Evolutionary conservation across 1,140 invertebrate species (phyloP).

Genomic region (Solen grandis): DNA sequence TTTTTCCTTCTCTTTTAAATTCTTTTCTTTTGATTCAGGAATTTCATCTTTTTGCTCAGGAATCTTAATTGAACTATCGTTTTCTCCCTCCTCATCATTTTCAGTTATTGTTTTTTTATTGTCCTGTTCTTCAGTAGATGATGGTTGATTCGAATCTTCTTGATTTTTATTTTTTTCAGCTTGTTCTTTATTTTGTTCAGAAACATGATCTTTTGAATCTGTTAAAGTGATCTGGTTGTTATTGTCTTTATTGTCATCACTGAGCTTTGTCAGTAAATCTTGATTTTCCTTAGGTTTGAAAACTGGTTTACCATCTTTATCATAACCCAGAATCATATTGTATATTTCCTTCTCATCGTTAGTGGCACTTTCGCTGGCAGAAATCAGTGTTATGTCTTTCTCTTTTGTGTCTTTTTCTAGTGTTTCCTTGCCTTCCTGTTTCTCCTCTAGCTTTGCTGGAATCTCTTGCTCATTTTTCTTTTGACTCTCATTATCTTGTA

Average conservation of each 20-base stretch:
- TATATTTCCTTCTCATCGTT: background rate
- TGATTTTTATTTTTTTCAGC: background rate
- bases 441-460: too few species aligned
- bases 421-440: constrained; percentile 1
- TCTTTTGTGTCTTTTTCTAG: background rate
- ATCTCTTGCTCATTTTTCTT: too few species aligned
- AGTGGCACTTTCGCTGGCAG: background rate
- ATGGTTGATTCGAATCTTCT: background rate
- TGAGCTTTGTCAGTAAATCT: background rate
- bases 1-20: background rate
- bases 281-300: background rate
- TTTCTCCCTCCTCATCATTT: background rate
- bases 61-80: background rate
- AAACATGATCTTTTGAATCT: background rate
- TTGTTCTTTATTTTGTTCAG: background rate
- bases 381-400: background rate
- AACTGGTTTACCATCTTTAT: constrained; percentile 42
- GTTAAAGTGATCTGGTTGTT: background rate
- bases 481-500: too few species aligned
- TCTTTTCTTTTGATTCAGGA: background rate
- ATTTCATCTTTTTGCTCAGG: background rate
- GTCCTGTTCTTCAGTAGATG: background rate
- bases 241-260: background rate
- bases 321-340: constrained; percentile 27
- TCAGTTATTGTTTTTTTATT: background rate